Evolutionary conservation across 2,797 vertebrate species (phyloP).

Genomic region (Podarcis siculus): DNA sequence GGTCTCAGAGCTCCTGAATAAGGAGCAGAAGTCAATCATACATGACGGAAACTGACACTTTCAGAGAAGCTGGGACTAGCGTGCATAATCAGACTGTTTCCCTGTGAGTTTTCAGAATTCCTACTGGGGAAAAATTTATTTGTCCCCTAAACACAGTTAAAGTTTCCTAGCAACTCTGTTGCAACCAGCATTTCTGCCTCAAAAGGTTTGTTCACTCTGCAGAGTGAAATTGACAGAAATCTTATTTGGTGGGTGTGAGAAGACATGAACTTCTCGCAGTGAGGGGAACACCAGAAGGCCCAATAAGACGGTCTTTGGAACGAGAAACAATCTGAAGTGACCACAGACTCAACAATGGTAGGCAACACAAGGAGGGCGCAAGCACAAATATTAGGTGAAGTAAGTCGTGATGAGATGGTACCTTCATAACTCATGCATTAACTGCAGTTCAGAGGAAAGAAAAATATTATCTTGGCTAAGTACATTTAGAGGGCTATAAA

Average conservation of each 20-base stretch:
- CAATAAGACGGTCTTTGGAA: background rate
- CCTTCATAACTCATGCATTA: background rate
- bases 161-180: constrained; percentile 21
- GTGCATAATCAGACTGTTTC: background rate
- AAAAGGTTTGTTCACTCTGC: constrained; percentile 51
- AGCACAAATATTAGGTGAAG: constrained; percentile 25
- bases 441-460: constrained; percentile 1
- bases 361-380: constrained; percentile 1
- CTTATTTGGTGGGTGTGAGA: constrained; percentile 39
- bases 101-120: constrained; percentile 19
- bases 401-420: constrained; percentile 19
- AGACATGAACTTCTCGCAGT: constrained; percentile 22
- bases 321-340: background rate
- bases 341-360: constrained; percentile 20
- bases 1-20: background rate
- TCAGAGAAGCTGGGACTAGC: background rate
- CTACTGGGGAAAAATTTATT: background rate
- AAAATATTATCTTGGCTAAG: constrained; percentile 17
- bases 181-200: constrained; percentile 25
- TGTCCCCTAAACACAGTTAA: background rate
- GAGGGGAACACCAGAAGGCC: too few relatives aligned
- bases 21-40: constrained; percentile 15
- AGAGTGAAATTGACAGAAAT: constrained; percentile 43
- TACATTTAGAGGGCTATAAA: constrained; percentile 26
- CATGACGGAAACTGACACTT: constrained; percentile 11